phyloP scores from a whole-genome alignment of 1,140 invertebrate species.

The Drosophila sp. region DNA sequence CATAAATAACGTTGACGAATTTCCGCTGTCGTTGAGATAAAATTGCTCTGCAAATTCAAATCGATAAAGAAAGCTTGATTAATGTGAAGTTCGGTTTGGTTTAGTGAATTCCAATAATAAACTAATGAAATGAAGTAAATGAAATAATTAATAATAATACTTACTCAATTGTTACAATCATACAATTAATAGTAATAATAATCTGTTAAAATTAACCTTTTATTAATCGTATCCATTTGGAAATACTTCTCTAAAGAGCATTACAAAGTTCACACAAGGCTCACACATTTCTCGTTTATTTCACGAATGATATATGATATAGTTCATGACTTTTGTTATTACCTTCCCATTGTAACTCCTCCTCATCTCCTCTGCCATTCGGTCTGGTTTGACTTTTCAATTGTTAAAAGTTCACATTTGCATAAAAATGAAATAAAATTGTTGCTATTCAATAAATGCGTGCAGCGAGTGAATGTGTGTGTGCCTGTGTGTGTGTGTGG shows the following conservation, averaged over 20 bases:
- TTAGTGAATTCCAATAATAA: no score
- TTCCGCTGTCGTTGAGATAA: conserved; percentile 2
- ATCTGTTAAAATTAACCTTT: neutral
- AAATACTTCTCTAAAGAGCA: neutral
- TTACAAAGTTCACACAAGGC: neutral
- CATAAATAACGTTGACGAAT: conserved; percentile 9
- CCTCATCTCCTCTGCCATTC: neutral
- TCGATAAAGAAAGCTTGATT: neutral
- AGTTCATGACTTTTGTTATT: conserved; percentile 27
- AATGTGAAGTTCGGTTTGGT: neutral
- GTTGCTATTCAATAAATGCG: conserved; percentile 6
- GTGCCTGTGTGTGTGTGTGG: neutral
- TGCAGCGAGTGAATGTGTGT: neutral
- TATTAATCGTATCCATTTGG: neutral
- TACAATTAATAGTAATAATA: neutral
- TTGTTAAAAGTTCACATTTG: conserved; percentile 66
- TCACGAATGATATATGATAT: conserved; percentile 28
- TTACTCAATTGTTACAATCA: neutral
- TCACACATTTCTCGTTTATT: neutral
- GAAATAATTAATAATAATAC: neutral
- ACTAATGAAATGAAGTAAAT: neutral
- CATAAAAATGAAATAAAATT: conserved; percentile 56
- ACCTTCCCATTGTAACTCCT: neutral
- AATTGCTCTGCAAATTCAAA: neutral
- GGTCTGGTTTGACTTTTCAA: conserved; percentile 60